Conservation (phyloP, 2,113 vertebrate genomes). For the Pangasianodon hypophthalmus region DNA sequence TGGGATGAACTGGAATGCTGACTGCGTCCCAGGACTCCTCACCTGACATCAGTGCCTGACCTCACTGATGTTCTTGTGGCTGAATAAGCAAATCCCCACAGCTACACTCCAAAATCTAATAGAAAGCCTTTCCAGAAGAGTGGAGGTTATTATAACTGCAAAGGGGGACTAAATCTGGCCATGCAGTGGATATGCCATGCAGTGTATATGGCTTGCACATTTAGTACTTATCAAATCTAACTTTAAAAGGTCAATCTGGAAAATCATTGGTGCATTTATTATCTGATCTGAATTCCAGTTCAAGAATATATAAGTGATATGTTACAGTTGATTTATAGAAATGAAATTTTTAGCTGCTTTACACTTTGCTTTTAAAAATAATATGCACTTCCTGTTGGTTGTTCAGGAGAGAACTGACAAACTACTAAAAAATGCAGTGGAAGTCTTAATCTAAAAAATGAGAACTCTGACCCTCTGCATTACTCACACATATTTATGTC, state of each 20-base stretch:
- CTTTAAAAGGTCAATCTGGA: neutral
- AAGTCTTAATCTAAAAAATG: slow-evolving; percentile 17
- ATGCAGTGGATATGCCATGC: neutral
- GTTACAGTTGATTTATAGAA: neutral
- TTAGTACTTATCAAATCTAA: neutral
- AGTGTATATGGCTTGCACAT: neutral
- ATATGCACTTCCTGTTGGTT: neutral
- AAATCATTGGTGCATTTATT: neutral
- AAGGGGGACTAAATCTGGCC: neutral
- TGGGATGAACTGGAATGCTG: neutral
- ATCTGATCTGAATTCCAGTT: neutral
- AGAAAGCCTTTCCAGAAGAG: neutral
- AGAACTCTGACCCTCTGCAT: slow-evolving; percentile 36
- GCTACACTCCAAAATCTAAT: neutral
- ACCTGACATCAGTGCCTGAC: neutral
- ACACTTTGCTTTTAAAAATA: no score
- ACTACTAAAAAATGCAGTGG: neutral
- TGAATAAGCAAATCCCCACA: neutral
- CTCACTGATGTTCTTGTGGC: neutral
- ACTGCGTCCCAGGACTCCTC: neutral
- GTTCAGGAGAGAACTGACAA: neutral
- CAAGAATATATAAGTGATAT: neutral
- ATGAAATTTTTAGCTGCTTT: neutral
- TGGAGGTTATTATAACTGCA: neutral
- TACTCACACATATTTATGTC: slow-evolving; percentile 40